A percentile compares a stretch with the other conserved stretches of the same genome.
Evolutionary conservation across 2,888 invertebrate species (phyloP).

Genomic region (Abscondita cerata): DNA sequence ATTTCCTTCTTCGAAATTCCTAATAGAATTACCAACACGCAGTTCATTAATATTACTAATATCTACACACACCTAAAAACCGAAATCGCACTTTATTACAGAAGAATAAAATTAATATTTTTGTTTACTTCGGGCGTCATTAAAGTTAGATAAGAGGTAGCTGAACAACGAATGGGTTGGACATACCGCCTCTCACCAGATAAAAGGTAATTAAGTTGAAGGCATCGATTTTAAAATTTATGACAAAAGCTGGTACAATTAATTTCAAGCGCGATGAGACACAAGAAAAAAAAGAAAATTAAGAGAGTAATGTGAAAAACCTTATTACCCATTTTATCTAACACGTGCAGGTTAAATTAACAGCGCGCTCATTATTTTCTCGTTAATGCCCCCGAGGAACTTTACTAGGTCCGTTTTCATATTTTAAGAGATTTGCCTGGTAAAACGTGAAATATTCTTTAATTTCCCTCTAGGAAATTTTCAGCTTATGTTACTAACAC

Average conservation of each 20-base stretch:
- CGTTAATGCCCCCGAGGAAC: slow-evolving; percentile 33
- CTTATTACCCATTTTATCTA: slow-evolving; percentile 12
- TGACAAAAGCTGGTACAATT: not conserved
- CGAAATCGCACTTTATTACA: not conserved
- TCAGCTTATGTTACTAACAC: not conserved
- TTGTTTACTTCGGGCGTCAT: not conserved
- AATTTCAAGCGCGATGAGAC: slow-evolving; percentile 7
- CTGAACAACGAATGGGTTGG: slow-evolving; percentile 16
- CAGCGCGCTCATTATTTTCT: slow-evolving; percentile 34
- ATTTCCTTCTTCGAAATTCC: not conserved
- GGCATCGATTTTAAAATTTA: not conserved
- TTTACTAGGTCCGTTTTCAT: slow-evolving; percentile 28
- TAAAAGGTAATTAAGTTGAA: slow-evolving; percentile 16
- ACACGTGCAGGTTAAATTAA: slow-evolving; percentile 36
- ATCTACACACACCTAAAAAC: not conserved
- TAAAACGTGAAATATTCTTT: slow-evolving; percentile 44
- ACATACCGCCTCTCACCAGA: slow-evolving; percentile 11
- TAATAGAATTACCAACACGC: slow-evolving; percentile 11
- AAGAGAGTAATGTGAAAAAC: slow-evolving; percentile 8
- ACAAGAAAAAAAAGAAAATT: no score
- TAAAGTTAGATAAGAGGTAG: slow-evolving; percentile 11
- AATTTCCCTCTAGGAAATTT: slow-evolving; percentile 42
- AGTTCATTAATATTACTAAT: slow-evolving; percentile 11
- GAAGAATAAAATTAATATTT: not conserved
- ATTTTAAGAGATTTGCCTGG: slow-evolving; percentile 38